phyloP scores from a whole-genome alignment of 2,113 vertebrate genomes.

The Pseudois nayaur region DNA sequence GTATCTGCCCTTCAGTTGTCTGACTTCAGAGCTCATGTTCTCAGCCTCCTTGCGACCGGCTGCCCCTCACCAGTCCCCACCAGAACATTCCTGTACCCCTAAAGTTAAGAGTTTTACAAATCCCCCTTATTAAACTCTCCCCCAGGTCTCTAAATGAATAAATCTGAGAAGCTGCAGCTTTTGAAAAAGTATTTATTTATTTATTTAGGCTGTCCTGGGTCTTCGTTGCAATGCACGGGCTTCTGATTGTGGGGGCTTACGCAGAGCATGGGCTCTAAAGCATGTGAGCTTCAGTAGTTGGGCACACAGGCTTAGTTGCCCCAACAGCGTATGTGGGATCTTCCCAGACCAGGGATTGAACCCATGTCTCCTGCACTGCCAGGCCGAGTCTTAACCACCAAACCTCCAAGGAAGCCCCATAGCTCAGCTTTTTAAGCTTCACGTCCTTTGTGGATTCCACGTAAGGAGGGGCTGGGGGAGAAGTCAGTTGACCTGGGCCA shows the following conservation, averaged over 20 bases:
- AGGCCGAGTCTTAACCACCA: not conserved
- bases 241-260: not conserved
- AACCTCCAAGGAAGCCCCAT: not conserved
- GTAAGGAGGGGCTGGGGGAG: accelerated
- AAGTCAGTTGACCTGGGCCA: too few relatives aligned
- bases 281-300: not conserved
- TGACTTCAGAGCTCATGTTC: not conserved
- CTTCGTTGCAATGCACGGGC: not conserved
- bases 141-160: not conserved
- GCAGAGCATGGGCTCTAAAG: not conserved
- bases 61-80: not conserved
- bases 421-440: not conserved
- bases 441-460: too few relatives aligned
- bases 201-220: not conserved
- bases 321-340: not conserved
- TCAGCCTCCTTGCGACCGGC: not conserved
- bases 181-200: accelerated
- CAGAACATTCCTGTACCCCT: not conserved
- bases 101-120: not conserved
- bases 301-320: not conserved
- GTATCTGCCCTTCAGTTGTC: not conserved
- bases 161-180: not conserved
- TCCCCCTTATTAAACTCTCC: not conserved
- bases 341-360: not conserved
- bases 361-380: not conserved